Evolutionary conservation across 2,888 invertebrate species (phyloP), one percentile per base, ranked within the genome.

Genomic region (Achlya flavicornis): DNA sequence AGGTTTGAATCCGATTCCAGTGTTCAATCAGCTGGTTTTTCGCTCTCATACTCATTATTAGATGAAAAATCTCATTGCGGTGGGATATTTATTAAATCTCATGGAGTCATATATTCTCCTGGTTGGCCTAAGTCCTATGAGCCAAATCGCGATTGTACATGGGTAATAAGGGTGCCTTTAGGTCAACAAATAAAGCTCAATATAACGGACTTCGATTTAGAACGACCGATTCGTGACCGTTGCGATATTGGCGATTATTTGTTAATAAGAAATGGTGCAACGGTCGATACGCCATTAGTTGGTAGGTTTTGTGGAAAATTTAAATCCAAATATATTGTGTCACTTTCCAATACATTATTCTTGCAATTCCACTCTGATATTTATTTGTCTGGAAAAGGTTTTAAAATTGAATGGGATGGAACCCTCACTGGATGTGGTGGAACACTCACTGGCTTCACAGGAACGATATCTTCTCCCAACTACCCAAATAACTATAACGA

Each of bases 401-500:
- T 99, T 86, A 82, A 84, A 77, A 84, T 93, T 58, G 88, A 89
- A 80, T 93, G 92, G 92, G 92, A 92, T 66, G 90, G 91, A 48
- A 83, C 87, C 6, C 65, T 89, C 70, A 77, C 81, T 92, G 97
- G 97, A 14, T 99, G 98, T 85, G 98, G 98, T 14, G 98, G 98
- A 1, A 94, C 92, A 16, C 78, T 98, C 58, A 95, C 93, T 0
- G 91, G 96, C 46, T 95, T 96, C 10, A 90, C 90, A 1, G 98
- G 98, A 0, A 94, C 96, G 2, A 96, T 98, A 72, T 94, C 95
- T 10, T 98, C 98, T 0, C 98, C 98, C 1, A 96, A 97, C 81
- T 98, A 98, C 90, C 98, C 98, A 0, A 94, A 95, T 71, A 88
- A 95, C 0, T 98, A 98, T 83, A 89, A 94, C 48, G 94, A 95